Conservation (phyloP, 1,140 invertebrate genomes). For the Pentalonia nigronervosa region DNA sequence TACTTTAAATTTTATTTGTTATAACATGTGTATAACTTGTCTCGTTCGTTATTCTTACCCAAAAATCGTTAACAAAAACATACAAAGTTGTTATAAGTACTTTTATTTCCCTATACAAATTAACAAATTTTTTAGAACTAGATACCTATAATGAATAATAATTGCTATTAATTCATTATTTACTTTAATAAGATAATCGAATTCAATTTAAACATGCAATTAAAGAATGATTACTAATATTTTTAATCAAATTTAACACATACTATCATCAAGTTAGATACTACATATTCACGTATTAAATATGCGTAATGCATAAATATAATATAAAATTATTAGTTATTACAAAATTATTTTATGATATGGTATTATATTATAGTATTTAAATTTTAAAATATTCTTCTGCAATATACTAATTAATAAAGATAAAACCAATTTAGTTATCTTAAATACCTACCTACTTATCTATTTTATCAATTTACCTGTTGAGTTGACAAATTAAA, state of each 20-base stretch:
- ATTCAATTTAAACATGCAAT: background rate
- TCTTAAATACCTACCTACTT: background rate
- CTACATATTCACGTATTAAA: background rate
- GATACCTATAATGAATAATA: too few species aligned
- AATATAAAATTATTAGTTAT: background rate
- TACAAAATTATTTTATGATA: background rate
- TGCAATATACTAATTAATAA: slow-evolving; percentile 19
- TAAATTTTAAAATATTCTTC: background rate
- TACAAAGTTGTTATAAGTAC: background rate
- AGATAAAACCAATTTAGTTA: background rate
- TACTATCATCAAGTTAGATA: background rate
- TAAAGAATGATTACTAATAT: background rate
- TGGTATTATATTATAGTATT: background rate
- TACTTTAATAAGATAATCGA: too few species aligned
- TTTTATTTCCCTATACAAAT: background rate
- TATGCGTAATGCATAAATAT: background rate
- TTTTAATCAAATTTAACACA: background rate
- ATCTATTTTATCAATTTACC: background rate
- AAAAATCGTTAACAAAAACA: background rate
- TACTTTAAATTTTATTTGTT: background rate
- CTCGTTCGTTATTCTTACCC: background rate
- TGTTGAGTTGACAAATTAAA: background rate
- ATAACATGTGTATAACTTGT: background rate
- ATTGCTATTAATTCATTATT: background rate
- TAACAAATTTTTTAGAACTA: background rate